phyloP scores from a whole-genome alignment of 2,113 vertebrate species.

The Hyaena hyaena region DNA sequence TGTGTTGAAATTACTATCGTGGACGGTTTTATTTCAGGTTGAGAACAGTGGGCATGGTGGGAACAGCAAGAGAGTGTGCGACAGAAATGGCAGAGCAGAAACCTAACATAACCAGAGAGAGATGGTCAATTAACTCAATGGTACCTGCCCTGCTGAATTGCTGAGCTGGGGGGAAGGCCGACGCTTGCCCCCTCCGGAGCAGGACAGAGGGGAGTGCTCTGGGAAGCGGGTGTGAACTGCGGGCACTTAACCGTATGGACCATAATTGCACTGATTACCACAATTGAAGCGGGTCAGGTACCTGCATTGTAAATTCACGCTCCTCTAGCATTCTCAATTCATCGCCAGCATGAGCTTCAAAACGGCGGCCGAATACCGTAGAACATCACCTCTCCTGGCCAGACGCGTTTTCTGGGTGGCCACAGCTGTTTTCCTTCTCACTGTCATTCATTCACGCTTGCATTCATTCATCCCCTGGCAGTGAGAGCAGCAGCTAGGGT shows the following conservation, averaged over 20 bases:
- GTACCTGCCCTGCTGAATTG: conserved; percentile 56
- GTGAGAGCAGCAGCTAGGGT: accelerated
- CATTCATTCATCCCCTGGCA: accelerated
- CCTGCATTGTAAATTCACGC: conserved; percentile 47
- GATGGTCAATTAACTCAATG: conserved; percentile 74
- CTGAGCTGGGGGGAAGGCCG: background rate
- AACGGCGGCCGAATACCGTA: background rate
- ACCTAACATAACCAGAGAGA: conserved; percentile 28
- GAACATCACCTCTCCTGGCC: background rate
- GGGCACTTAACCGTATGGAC: conserved; percentile 45
- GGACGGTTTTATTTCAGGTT: background rate
- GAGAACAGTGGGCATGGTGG: background rate
- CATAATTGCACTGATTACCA: conserved; percentile 42
- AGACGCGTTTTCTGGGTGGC: background rate
- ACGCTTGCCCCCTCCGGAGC: background rate
- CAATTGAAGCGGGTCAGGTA: conserved; percentile 12
- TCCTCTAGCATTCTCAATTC: conserved; percentile 1
- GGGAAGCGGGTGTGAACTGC: background rate
- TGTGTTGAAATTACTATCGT: background rate
- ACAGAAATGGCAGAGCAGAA: background rate
- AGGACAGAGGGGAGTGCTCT: background rate
- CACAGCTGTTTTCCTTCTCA: background rate
- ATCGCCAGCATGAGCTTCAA: conserved; percentile 28
- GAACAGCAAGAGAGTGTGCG: background rate
- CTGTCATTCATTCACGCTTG: accelerated